Evolutionary conservation across 2,888 invertebrate genomes (phyloP), one percentile per base, ranked within the genome.

Genomic region (Brachyptera putata): DNA sequence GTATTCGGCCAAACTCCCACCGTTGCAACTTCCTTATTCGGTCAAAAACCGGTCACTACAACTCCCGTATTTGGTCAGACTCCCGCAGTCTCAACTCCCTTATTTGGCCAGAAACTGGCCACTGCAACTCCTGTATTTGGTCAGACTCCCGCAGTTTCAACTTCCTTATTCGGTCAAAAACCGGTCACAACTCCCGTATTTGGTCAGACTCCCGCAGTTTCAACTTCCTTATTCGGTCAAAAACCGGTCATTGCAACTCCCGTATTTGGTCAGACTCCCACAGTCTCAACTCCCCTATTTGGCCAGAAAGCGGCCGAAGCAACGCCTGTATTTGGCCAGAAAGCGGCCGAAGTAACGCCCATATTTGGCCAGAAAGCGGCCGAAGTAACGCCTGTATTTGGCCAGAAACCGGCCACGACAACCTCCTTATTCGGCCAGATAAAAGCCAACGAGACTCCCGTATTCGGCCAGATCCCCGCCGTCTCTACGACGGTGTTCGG

Each of bases 151-250:
- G 18, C 46, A 5, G 53, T 26, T 34, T 22, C 18, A 16, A 36
- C 60, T 4, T 37, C 63, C 1, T 21, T 56, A 1, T 68, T 67
- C 30, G 60, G 60, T 0, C 57, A 39, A 18, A 36, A 61, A 7
- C 11, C 56, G 1, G n/a, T 18, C 14, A n/a, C 34, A 16, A 14
- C 58, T 1, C 49, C 49, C 22, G 16, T 18, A 22, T 58, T 58
- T 26, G 13, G 22, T 30, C 30, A 5, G 30, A 30, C 30, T 30
- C 30, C 30, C 11, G 5, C 30, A 30, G 11, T 30, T 5, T 30
- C n/a, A 41, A n/a, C 25, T 30, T 16, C 14, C 18, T 30, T 13
- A 13, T 58, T 49, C 18, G 46, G 26, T 5, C 9, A 14, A 18
- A 14, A 5, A 34, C 14, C 14, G 9, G 3, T 18, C 24, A 16